These are phyloP conservation scores for Streptopelia turtur DNA, from an alignment of 2,797 vertebrate species.

Conservation along the genomic window DNA sequence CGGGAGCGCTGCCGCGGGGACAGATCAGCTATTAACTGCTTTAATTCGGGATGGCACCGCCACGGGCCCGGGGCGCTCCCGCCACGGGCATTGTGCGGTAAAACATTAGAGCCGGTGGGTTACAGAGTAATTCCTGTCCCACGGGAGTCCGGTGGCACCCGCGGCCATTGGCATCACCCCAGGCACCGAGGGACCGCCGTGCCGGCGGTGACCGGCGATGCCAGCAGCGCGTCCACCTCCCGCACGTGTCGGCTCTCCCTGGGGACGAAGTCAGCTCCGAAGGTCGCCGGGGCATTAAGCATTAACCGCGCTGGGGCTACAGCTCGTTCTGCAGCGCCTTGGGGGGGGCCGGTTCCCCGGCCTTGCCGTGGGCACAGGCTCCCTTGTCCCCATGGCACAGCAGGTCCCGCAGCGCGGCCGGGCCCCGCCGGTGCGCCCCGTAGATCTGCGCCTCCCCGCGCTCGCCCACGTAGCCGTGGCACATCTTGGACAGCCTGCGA, in stretches of 20 bases:
- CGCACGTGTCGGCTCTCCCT: not conserved
- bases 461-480: slow-evolving; percentile 74
- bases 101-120: not conserved
- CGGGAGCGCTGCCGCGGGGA: not conserved
- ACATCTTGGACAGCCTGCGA: slow-evolving; percentile 70
- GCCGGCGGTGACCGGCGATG: not conserved
- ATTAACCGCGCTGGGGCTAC: slow-evolving; percentile 43
- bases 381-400: slow-evolving; percentile 65
- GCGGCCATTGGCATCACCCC: no score
- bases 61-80: not conserved
- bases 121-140: not conserved
- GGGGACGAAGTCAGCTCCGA: slow-evolving; percentile 48
- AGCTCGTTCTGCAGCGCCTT: slow-evolving; percentile 50
- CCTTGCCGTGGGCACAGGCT: not conserved
- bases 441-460: slow-evolving; percentile 73
- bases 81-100: not conserved
- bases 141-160: not conserved
- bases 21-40: slow-evolving; percentile 77
- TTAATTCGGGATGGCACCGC: slow-evolving; percentile 33
- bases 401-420: slow-evolving; percentile 52
- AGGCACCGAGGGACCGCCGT: not conserved
- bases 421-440: slow-evolving; percentile 26
- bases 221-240: not conserved
- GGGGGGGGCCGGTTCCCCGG: accelerated
- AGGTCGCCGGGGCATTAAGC: slow-evolving; percentile 57